A percentile compares a stretch with the other conserved stretches of the same genome.
These are phyloP conservation scores for Macheiramphus alcinus DNA, from an alignment of 2,113 vertebrate genomes.

Conservation along the genomic window DNA sequence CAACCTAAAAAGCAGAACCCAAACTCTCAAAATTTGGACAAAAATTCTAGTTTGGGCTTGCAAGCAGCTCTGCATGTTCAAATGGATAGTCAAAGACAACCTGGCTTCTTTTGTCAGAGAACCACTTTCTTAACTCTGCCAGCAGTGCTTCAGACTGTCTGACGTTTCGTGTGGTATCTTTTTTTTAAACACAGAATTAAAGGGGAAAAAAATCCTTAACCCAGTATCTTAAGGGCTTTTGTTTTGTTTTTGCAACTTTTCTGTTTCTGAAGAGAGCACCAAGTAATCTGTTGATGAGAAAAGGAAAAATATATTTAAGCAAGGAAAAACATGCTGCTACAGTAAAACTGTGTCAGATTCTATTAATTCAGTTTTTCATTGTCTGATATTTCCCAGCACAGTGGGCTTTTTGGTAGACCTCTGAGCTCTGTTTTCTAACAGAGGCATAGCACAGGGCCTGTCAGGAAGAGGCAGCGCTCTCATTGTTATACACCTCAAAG, in stretches of 20 bases:
- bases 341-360: slow-evolving; percentile 67
- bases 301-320: slow-evolving; percentile 61
- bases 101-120: slow-evolving; percentile 60
- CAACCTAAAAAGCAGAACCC: slow-evolving; percentile 2
- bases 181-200: slow-evolving; percentile 35
- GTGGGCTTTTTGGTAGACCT: slow-evolving; percentile 75
- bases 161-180: slow-evolving; percentile 37
- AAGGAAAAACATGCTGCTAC: slow-evolving; percentile 65
- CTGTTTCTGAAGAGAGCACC: slow-evolving; percentile 41
- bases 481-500: slow-evolving; percentile 63
- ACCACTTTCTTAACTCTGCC: slow-evolving; percentile 59
- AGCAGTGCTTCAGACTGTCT: slow-evolving; percentile 64
- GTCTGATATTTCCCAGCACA: slow-evolving; percentile 69
- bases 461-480: slow-evolving; percentile 46
- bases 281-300: slow-evolving; percentile 61
- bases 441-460: slow-evolving; percentile 63
- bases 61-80: slow-evolving; percentile 23
- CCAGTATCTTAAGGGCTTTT: slow-evolving; percentile 59
- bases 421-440: slow-evolving; percentile 71
- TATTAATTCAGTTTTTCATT: slow-evolving; percentile 70
- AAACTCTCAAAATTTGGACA: slow-evolving; percentile 20
- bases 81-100: slow-evolving; percentile 47
- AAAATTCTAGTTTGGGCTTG: slow-evolving; percentile 23
- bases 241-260: slow-evolving; percentile 63
- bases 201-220: slow-evolving; percentile 15